Base-by-base conservation (phyloP, 2,113 vertebrate species). In the Gymnogyps californianus region DNA sequence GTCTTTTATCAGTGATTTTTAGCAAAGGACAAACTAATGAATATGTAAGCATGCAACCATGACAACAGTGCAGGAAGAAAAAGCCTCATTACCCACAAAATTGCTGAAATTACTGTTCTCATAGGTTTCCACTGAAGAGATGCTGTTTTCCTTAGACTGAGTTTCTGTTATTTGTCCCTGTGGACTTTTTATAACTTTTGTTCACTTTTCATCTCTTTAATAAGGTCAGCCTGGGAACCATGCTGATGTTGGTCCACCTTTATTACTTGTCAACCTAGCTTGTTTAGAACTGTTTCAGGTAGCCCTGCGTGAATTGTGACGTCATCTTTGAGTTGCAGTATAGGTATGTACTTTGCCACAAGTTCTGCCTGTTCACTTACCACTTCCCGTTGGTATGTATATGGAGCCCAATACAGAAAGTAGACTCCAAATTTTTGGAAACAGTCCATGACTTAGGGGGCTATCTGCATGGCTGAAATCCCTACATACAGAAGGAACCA, bases 11-110 rank as follows among this genome's bases (percentile, higher is more conserved):
- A 65, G 57, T 81, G 74, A 92, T 95, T 95, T 95, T 95, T 87
- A 89, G 90, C 57, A 89, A 91, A 97, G 77, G 61, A 89, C 86
- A 97, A 96, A 84, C 92, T 95, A 92, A 97, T 97, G 92, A 96
- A 90, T 75, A 69, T 94, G 88, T 66, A 96, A 96, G 72, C 90
- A 90, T 87, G 96, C 93, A 95, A 90, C 96, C 92, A 96, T 97
- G 96, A 96, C 96, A 97, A 90, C 95, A 84, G 72, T 40, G 21
- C 55, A 87, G 71, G 83, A 92, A 89, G 76, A 95, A 97, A 96
- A 86, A 96, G 94, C 94, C 88, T 95, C 96, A 97, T 97, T 97
- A 96, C 94, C 79, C 72, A 81, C 83, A 71, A 93, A 97, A 97
- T 96, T 93, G 83, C 88, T 87, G 86, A 93, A 97, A 95, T 97